Percentiles rank a stretch among this genome's conserved stretches.
These are phyloP conservation scores for Periparus ater DNA, from an alignment of 2,797 vertebrate species.

Conservation along the genomic window DNA sequence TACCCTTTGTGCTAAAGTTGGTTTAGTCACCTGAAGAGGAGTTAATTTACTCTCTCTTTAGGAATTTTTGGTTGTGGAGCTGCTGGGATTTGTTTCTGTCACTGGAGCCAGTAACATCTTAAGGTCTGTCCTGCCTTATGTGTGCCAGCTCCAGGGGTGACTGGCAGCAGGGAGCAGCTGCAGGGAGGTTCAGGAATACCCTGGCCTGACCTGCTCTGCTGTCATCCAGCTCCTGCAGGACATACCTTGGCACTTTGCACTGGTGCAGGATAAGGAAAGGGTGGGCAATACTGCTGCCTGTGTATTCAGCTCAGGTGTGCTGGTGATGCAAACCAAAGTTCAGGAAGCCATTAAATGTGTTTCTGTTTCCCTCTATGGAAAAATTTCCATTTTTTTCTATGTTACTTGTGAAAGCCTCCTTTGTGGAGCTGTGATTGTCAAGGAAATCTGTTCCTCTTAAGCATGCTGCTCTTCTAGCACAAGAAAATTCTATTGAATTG, in stretches of 20 bases:
- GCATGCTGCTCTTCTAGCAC: neutral
- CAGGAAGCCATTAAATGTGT: neutral
- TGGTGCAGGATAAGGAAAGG: neutral
- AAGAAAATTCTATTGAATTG: constrained; percentile 38
- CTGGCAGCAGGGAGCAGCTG: neutral
- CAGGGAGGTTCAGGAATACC: neutral
- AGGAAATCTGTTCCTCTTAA: constrained; percentile 53
- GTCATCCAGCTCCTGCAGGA: neutral
- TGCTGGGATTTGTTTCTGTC: neutral
- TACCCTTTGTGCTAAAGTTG: neutral
- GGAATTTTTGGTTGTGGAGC: neutral
- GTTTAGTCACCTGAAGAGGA: neutral
- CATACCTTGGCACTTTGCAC: neutral
- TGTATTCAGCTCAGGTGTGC: neutral
- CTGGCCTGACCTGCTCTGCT: neutral
- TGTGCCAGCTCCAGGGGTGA: neutral
- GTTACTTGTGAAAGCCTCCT: neutral
- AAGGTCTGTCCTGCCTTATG: neutral
- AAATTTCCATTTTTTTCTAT: neutral
- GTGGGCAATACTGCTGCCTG: neutral
- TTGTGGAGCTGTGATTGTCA: constrained; percentile 28
- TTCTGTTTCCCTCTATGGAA: neutral
- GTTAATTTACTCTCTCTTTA: neutral
- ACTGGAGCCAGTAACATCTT: neutral
- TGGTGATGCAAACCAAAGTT: neutral